Percentiles rank a stretch among this genome's conserved stretches.
Conservation (phyloP, 2,113 vertebrate species). For the Microcebus jonahi region DNA sequence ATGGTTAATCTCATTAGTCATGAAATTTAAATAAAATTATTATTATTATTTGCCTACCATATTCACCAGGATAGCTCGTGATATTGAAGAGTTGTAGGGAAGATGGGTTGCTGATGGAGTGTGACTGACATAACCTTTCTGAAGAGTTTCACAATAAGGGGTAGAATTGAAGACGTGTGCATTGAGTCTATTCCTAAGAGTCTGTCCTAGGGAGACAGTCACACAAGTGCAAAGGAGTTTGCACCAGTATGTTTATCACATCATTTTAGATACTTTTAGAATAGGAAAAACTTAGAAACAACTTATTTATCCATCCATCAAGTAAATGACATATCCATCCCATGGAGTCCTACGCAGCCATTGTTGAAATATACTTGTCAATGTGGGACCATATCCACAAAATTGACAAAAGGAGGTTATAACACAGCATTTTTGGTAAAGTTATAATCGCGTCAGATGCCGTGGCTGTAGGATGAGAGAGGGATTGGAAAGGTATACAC, state of each 20-base stretch:
- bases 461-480: background rate
- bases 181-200: background rate
- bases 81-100: background rate
- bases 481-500: accelerated
- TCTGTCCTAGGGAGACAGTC: background rate
- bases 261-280: background rate
- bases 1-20: background rate
- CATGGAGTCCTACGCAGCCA: accelerated
- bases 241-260: background rate
- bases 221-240: background rate
- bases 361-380: accelerated
- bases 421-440: background rate
- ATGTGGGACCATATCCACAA: background rate
- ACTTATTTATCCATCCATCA: accelerated
- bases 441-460: background rate
- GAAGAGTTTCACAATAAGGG: background rate
- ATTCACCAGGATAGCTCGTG: background rate
- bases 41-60: background rate
- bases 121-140: background rate
- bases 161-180: background rate
- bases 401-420: background rate
- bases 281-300: background rate
- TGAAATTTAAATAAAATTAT: background rate
- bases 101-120: background rate
- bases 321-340: background rate